Evolutionary conservation across 2,797 vertebrate genomes (phyloP).

Genomic region (Catharus ustulatus): DNA sequence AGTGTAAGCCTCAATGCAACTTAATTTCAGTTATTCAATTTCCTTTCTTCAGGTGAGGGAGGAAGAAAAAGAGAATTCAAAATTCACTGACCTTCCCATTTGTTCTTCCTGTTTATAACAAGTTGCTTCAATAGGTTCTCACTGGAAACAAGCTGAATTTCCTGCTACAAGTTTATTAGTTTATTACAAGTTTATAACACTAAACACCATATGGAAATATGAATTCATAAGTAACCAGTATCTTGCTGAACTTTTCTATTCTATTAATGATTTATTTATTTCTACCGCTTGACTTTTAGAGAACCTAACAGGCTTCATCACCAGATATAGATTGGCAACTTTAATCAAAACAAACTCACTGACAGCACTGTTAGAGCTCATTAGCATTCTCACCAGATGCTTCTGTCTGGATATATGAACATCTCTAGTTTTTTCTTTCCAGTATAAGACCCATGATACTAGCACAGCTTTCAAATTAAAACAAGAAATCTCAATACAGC

Average conservation of each 20-base stretch:
- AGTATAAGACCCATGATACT: slow-evolving; percentile 9
- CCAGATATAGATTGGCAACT: slow-evolving; percentile 15
- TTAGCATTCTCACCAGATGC: slow-evolving; percentile 50
- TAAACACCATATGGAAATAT: accelerated
- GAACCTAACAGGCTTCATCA: not conserved
- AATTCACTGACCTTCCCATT: not conserved
- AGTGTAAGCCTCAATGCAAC: not conserved
- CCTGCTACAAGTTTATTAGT: not conserved
- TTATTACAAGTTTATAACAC: not conserved
- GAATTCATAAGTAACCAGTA: not conserved
- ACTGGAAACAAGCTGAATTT: not conserved
- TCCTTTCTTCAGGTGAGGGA: not conserved
- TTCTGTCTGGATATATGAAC: slow-evolving; percentile 13
- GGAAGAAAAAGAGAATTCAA: not conserved
- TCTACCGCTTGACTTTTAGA: not conserved
- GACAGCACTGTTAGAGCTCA: slow-evolving; percentile 20
- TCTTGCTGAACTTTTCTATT: not conserved
- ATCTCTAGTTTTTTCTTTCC: slow-evolving; percentile 13
- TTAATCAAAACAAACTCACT: slow-evolving; percentile 50
- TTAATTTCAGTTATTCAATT: not conserved
- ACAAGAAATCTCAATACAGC: not conserved
- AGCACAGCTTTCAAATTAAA: slow-evolving; percentile 30
- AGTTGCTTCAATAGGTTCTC: not conserved
- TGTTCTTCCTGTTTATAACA: not conserved
- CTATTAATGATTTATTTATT: not conserved